Percentiles rank a stretch among this genome's conserved stretches.
Evolutionary conservation across 2,888 invertebrate species (phyloP).

Genomic region (Acleris cristana): DNA sequence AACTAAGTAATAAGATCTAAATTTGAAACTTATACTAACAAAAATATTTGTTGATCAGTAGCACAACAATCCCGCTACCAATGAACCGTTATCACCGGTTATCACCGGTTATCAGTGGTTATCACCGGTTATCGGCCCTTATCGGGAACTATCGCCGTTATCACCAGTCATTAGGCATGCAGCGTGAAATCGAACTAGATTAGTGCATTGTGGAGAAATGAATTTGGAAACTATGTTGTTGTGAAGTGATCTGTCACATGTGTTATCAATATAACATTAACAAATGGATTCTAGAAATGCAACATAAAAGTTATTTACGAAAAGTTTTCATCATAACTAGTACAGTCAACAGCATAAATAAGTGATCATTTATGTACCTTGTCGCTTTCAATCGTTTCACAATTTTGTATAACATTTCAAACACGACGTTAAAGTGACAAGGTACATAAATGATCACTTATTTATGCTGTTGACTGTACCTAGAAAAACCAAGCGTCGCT

Average conservation of each 20-base stretch:
- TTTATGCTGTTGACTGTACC: too few relatives aligned
- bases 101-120: slow-evolving; percentile 51
- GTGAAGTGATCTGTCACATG: slow-evolving; percentile 9
- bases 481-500: too few relatives aligned
- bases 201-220: slow-evolving; percentile 39
- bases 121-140: slow-evolving; percentile 53
- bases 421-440: too few relatives aligned
- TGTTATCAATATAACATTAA: not conserved
- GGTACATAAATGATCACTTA: too few relatives aligned
- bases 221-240: slow-evolving; percentile 24
- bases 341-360: too few relatives aligned
- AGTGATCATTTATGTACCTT: too few relatives aligned
- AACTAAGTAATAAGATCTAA: not conserved
- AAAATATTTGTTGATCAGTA: slow-evolving; percentile 33
- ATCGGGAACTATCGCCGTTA: slow-evolving; percentile 54
- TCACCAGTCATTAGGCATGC: slow-evolving; percentile 58
- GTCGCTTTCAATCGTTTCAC: too few relatives aligned
- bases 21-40: not conserved
- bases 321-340: too few relatives aligned
- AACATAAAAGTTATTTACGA: not conserved
- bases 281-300: not conserved
- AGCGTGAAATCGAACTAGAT: slow-evolving; percentile 57
- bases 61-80: slow-evolving; percentile 43
- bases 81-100: slow-evolving; percentile 45
- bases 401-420: too few relatives aligned